phyloP scores from a whole-genome alignment of 92 coral and sea anemone species.

The Epizoanthus fatuus region DNA sequence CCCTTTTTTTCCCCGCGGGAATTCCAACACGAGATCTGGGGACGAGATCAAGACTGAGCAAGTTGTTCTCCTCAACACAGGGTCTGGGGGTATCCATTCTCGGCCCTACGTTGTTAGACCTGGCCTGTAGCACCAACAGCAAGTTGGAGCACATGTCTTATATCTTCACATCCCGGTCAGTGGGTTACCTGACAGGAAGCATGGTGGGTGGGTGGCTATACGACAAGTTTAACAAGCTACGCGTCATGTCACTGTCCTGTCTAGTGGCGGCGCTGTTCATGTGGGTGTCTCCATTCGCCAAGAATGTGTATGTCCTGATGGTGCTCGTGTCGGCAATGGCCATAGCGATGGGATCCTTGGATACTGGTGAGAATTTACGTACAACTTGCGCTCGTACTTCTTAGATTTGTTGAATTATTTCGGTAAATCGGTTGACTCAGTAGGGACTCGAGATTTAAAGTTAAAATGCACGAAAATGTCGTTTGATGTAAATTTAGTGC shows the following conservation, averaged over 20 bases:
- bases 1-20: too few relatives aligned
- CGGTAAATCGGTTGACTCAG: background rate
- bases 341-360: conserved; percentile 81
- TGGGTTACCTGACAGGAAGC: conserved; percentile 92
- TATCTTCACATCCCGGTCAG: conserved; percentile 87
- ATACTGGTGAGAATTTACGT: conserved; percentile 79
- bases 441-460: background rate
- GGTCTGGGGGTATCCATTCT: conserved; percentile 84
- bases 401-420: too few relatives aligned
- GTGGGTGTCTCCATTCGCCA: conserved; percentile 78
- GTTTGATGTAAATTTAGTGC: too few relatives aligned
- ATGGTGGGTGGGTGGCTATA: conserved; percentile 93
- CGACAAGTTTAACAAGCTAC: conserved; percentile 85
- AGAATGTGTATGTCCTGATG: conserved; percentile 68
- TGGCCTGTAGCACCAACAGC: conserved; percentile 71
- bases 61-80: conserved; percentile 32
- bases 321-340: conserved; percentile 71
- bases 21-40: background rate
- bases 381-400: background rate
- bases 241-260: conserved; percentile 83
- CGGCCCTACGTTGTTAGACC: conserved; percentile 93
- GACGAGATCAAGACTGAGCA: background rate
- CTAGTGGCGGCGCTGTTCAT: conserved; percentile 74
- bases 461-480: background rate
- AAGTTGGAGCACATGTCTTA: conserved; percentile 82